Evolutionary conservation across 2,888 invertebrate genomes (phyloP), one percentile per base, ranked within the genome.

Genomic region (Drosophila setosimentum): DNA sequence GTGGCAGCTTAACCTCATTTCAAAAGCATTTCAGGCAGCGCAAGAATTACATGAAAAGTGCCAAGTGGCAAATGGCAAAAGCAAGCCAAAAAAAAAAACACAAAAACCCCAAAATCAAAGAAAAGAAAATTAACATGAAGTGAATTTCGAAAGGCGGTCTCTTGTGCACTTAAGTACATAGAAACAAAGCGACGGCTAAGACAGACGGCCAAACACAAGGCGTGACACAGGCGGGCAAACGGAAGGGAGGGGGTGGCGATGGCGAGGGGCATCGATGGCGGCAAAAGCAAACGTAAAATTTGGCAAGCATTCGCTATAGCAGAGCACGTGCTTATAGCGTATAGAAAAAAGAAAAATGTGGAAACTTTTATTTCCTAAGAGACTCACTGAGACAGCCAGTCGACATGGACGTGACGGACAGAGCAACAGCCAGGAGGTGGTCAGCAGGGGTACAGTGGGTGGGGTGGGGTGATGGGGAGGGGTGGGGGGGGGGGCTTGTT

Each of bases 121-220:
- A 78, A 80, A 84, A 80, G 80, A 76, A 84, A 87, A 85, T 85
- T 84, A 85, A 87, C 84, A 87, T 85, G 87, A 87, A 80, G 85
- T 78, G 84, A 82, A 80, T 85, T 84, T 84, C 87, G 78, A 79
- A 83, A 77, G 73, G 79, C 80, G 66, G 67, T 40, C 69, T 60
- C 61, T 64, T 61, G 50, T 77, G 78, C 78, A 73, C 73, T 57
- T 77, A 78, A 77, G 77, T 78, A 73, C 74, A 77, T 61, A 73
- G 73, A 77, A 69, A 57, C 54, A n/a, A 45, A 61, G 55, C 50
- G 75, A 53, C 49, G 7, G 35, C 40, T 18, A 40, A 40, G 73
- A 54, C 65, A n/a, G 59, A 51, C 50, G 42, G 30, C 18, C 54
- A 27, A 27, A 27, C 11, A 29, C 27, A 11, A 55, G 37, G 30